Base-by-base conservation (phyloP, 2,113 vertebrate genomes). In the Ursus arctos region DNA sequence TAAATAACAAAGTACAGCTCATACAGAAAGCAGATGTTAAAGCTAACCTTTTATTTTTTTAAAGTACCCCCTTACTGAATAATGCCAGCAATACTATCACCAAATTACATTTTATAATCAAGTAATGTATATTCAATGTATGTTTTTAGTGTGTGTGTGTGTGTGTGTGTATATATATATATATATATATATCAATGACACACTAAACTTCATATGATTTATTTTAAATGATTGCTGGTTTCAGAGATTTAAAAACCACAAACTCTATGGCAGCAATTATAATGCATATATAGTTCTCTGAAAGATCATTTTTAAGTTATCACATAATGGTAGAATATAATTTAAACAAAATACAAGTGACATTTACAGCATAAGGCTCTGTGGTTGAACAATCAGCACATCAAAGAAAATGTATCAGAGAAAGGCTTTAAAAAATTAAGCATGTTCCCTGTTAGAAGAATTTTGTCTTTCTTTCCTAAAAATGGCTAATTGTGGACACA, bases 281-380 rank as follows among this genome's bases (percentile, higher is more conserved):
- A 98, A 98, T 92, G 98, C 93, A 98, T 63, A 74, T 71, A 97
- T 18, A 86, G 85, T 98, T 98, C 77, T 97, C 95, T 88, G 96
- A 98, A 98, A 98, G 98, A 96, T 95, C 96, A 7, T 94, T 94
- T 98, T 94, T 97, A 98, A 96, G 76, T 80, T 97, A 86, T 98
- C 80, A 98, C 72, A 0, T 95, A 97, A 98, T 21, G 15, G 61
- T 98, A 97, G 96, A 97, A 96, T 98, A 97, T 97, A 97, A 98
- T 93, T 97, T 97, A 98, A 77, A 97, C 97, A 98, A 98, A 99
- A 98, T 98, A 99, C 98, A 99, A 98, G 97, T 98, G 79, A 98
- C 96, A 98, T 99, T 98, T 98, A 98, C 96, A 99, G 97, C 98
- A 97, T 99, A 99, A 99, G 98, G 99, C 98, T 98, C 98, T 98